phyloP scores from a whole-genome alignment of 2,113 vertebrate species.

The Mungos mungo region DNA sequence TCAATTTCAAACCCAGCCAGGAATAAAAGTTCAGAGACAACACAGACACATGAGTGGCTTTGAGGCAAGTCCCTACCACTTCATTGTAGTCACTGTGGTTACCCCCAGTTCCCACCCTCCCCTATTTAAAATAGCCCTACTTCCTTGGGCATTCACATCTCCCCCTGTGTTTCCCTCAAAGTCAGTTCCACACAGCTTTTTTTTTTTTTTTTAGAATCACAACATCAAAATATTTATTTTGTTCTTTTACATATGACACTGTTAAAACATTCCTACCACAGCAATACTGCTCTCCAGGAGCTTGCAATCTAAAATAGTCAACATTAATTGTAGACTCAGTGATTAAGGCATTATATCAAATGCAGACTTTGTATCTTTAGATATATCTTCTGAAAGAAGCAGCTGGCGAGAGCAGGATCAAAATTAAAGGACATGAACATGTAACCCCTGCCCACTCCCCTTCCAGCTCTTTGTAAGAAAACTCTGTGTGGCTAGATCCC shows the following conservation, averaged over 20 bases:
- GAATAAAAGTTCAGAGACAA: background rate
- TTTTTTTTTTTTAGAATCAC: slow-evolving; percentile 41
- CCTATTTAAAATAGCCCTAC: background rate
- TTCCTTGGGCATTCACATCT: background rate
- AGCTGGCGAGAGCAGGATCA: slow-evolving; percentile 49
- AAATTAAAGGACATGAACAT: slow-evolving; percentile 41
- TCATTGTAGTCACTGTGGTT: background rate
- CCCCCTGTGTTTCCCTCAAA: background rate
- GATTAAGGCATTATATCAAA: slow-evolving; percentile 78
- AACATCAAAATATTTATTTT: slow-evolving; percentile 81
- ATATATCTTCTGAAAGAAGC: slow-evolving; percentile 30
- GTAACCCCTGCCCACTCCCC: background rate
- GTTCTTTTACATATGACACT: slow-evolving; percentile 72
- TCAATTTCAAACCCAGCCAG: background rate
- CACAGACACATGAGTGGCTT: background rate
- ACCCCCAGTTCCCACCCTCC: background rate
- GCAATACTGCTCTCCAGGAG: slow-evolving; percentile 73
- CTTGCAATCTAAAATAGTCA: slow-evolving; percentile 74
- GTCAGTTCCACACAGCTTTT: background rate
- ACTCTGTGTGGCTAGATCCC: background rate
- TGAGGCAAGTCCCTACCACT: background rate
- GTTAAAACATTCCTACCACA: slow-evolving; percentile 67
- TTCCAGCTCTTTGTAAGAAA: background rate
- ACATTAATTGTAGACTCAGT: slow-evolving; percentile 62
- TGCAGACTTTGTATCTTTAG: slow-evolving; percentile 40